These are phyloP conservation scores for Mastomys coucha DNA, from an alignment of 2,113 vertebrate species.

Conservation along the genomic window DNA sequence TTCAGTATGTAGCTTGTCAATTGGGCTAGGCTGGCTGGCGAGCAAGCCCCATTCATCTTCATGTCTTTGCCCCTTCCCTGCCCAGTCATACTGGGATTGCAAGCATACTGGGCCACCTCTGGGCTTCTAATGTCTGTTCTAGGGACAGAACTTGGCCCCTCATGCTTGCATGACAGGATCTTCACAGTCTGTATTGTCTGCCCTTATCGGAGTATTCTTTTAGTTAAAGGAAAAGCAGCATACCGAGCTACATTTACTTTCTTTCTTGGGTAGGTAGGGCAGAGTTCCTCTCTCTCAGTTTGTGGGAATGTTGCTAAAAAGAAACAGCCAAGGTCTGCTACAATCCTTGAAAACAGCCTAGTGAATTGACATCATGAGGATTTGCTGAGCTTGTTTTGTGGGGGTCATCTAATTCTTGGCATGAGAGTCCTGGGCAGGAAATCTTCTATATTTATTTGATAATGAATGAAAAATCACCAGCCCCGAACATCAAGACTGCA, in stretches of 20 bases:
- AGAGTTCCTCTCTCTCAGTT: neutral
- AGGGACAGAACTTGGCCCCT: neutral
- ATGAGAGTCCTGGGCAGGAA: conserved; percentile 56
- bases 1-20: neutral
- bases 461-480: conserved; percentile 70
- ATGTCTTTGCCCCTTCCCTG: too few species aligned
- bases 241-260: neutral
- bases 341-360: conserved; percentile 42
- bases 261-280: neutral
- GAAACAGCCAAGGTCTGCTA: neutral
- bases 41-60: neutral
- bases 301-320: conserved; percentile 29
- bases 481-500: conserved; percentile 43
- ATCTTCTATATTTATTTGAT: conserved; percentile 70
- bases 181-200: neutral
- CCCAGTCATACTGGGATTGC: neutral
- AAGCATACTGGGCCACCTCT: neutral
- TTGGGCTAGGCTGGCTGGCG: neutral
- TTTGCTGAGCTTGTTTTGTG: conserved; percentile 52
- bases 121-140: neutral
- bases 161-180: neutral
- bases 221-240: neutral
- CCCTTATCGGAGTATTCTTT: neutral
- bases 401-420: conserved; percentile 62
- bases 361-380: conserved; percentile 66